Evolutionary conservation across 2,113 vertebrate species (phyloP).

Genomic region (Trematomus loennbergii): DNA sequence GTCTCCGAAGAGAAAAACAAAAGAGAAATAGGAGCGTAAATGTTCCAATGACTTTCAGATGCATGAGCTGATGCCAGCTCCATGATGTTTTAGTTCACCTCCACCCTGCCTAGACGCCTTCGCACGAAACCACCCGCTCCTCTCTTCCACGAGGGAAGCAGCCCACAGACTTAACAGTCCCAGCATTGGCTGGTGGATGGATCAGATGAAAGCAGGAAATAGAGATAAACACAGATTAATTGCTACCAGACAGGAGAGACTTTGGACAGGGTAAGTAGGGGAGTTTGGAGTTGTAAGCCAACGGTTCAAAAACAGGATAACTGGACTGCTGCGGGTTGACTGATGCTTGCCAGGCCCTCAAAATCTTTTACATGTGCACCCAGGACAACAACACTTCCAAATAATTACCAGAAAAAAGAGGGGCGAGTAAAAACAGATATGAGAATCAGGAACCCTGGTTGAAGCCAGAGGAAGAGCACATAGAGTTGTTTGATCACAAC

Average conservation of each 20-base stretch:
- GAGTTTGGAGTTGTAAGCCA: constrained; percentile 18
- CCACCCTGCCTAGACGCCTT: constrained; percentile 70
- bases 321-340: constrained; percentile 1
- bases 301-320: constrained; percentile 42
- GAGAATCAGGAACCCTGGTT: neutral
- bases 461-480: neutral
- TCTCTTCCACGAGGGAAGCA: constrained; percentile 42
- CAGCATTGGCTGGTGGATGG: constrained; percentile 46
- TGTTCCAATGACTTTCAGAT: constrained; percentile 77
- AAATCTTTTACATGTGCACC: constrained; percentile 26
- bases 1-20: constrained; percentile 47
- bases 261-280: constrained; percentile 30
- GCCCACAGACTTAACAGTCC: constrained; percentile 71
- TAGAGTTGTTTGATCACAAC: constrained; percentile 19
- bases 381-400: constrained; percentile 7
- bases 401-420: constrained; percentile 8
- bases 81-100: constrained; percentile 63
- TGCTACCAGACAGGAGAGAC: constrained; percentile 74
- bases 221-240: constrained; percentile 80
- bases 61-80: constrained; percentile 68
- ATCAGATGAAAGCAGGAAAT: constrained; percentile 79
- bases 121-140: constrained; percentile 70
- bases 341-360: constrained; percentile 6
- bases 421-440: neutral
- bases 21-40: constrained; percentile 55